Evolutionary conservation across 2,113 vertebrate genomes (phyloP).

Genomic region (Corythornis vintsioides): DNA sequence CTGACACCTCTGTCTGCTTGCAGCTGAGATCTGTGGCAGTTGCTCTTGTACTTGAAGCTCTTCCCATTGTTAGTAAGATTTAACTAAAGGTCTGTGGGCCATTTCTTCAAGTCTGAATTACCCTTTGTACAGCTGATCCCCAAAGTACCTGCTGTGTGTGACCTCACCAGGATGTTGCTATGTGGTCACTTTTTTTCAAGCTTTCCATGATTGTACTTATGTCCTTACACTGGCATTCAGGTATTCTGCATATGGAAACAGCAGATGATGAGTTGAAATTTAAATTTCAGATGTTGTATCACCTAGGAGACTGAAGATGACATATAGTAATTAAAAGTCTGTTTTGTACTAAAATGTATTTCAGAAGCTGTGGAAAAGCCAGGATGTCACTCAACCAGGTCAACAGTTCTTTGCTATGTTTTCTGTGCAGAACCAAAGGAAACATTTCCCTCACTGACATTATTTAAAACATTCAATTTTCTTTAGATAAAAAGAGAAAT

Average conservation of each 20-base stretch:
- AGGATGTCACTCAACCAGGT: background rate
- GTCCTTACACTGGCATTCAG: background rate
- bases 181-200: background rate
- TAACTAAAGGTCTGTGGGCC: background rate
- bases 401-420: background rate
- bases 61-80: background rate
- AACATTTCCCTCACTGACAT: background rate
- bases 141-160: background rate
- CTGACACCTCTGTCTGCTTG: background rate
- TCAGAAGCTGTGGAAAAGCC: background rate
- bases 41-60: background rate
- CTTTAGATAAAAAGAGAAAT: background rate
- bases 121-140: background rate
- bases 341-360: background rate
- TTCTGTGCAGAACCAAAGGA: background rate
- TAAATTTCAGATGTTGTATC: background rate
- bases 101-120: background rate
- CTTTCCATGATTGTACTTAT: background rate
- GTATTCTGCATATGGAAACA: background rate
- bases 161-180: background rate
- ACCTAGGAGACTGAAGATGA: background rate
- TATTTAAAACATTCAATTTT: background rate
- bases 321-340: background rate
- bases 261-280: background rate
- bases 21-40: rapidly evolving